phyloP scores from a whole-genome alignment of 2,888 invertebrate species.

The Chirona hameri region DNA sequence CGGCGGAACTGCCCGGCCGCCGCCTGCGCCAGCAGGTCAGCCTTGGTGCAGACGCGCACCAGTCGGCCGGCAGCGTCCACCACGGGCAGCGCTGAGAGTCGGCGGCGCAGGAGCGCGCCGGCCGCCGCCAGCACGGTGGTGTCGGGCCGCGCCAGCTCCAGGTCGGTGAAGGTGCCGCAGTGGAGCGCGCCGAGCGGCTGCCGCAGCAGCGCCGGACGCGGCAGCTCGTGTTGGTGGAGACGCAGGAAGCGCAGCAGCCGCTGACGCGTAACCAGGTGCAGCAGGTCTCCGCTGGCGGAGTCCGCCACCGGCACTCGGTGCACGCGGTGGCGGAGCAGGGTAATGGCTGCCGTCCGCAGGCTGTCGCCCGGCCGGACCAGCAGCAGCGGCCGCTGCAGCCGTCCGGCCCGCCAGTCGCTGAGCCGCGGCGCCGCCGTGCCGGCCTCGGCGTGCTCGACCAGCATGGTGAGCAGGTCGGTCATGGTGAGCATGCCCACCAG shows the following conservation, averaged over 20 bases:
- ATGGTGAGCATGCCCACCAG: constrained; percentile 5
- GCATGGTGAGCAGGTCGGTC: constrained; percentile 1
- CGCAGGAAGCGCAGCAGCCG: constrained; percentile 27
- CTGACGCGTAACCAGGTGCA: constrained; percentile 13
- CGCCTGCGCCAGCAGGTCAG: neutral
- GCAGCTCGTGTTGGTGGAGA: constrained; percentile 23
- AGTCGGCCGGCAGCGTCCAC: constrained; percentile 74
- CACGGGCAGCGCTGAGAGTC: constrained; percentile 47
- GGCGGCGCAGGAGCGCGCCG: constrained; percentile 12
- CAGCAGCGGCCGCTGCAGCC: neutral
- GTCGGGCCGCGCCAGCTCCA: constrained; percentile 24
- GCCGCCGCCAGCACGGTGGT: neutral
- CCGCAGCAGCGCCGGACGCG: constrained; percentile 2
- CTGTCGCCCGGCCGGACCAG: neutral
- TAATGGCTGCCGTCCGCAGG: neutral
- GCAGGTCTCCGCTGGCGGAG: constrained; percentile 1
- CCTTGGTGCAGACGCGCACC: constrained; percentile 24
- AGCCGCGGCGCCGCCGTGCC: neutral
- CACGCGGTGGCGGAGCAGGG: neutral
- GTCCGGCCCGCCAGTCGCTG: neutral
- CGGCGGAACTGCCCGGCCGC: neutral
- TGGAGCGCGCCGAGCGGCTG: neutral
- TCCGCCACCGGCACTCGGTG: neutral
- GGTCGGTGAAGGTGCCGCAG: neutral
- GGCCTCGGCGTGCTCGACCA: neutral